Percentiles rank a stretch among this genome's conserved stretches.
Conservation (phyloP, 1,140 invertebrate genomes). For the Metopolophium dirhodum region DNA sequence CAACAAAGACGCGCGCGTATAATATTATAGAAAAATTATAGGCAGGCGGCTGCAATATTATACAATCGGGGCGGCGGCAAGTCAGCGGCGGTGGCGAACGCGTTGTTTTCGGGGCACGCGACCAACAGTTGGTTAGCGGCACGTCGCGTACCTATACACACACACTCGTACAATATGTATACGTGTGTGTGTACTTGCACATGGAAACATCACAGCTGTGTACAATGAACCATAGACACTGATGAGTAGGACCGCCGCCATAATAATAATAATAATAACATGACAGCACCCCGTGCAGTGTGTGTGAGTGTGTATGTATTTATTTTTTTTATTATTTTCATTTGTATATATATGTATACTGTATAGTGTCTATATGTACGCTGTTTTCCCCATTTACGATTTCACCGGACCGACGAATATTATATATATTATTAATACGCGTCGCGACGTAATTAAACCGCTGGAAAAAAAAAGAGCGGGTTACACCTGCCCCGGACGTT, state of each 20-base stretch:
- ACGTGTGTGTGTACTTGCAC: neutral
- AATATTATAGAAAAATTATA: neutral
- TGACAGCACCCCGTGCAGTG: slow-evolving; percentile 11
- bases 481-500: slow-evolving; percentile 47
- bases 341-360: neutral
- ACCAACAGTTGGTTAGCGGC: slow-evolving; percentile 56
- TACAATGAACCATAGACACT: slow-evolving; percentile 56
- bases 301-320: neutral
- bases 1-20: slow-evolving; percentile 26
- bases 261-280: slow-evolving; percentile 41
- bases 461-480: slow-evolving; percentile 1
- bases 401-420: slow-evolving; percentile 15
- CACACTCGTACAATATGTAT: neutral
- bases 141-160: neutral
- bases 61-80: slow-evolving; percentile 33
- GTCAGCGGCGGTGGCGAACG: slow-evolving; percentile 38
- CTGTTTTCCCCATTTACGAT: neutral
- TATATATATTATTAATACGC: slow-evolving; percentile 13
- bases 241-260: slow-evolving; percentile 27
- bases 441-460: slow-evolving; percentile 49
- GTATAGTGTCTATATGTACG: too few species aligned
- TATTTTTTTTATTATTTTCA: slow-evolving; percentile 10
- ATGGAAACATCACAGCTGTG: slow-evolving; percentile 55
- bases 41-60: slow-evolving; percentile 41
- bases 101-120: slow-evolving; percentile 47